Evolutionary conservation across 2,888 invertebrate genomes (phyloP), one percentile per base, ranked within the genome.

Genomic region (Serrognathus titanus): DNA sequence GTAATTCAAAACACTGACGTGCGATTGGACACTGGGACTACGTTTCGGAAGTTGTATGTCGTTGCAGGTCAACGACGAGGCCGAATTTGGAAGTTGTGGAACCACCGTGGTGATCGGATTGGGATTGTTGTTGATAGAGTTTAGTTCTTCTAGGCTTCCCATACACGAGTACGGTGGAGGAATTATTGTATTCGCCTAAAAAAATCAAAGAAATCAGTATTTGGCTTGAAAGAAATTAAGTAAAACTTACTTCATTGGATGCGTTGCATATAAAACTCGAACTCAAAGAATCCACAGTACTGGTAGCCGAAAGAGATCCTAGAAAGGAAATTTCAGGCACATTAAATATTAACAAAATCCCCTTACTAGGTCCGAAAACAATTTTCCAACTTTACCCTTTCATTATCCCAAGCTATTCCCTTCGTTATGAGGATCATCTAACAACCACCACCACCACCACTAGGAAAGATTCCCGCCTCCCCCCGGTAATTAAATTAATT

Each of bases 231-330:
- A 10, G 24, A 45, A 45, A 45, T 6, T 3, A 11, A 16, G n/a
- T 2, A 3, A 1, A 77, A 66, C 79, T 80, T 64, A 87, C 88
- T 81, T 92, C 92, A 79, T 91, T 92, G 64, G 89, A 85, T 70
- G 90, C 85, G 75, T 86, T 91, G 79, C 91, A 92, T 78, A 91
- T 87, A 79, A 89, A 92, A 81, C 90, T 92, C 68, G 92, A 92
- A 79, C 88, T 92, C 69, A 92, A 82, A 65, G 92, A 92, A 77
- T 92, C 92, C 67, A 90, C 85, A 63, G 92, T 92, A 79, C 92
- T 92, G 61, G 92, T 87, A 67, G 90, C 91, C 61, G 92, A 92
- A 67, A 92, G 71, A 60, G 92, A 88, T 58, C 88, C 89, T 86
- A 72, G 13, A 80, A 79, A 53, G 31, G 31, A 38, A 47, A 20